A percentile compares a stretch with the other conserved stretches of the same genome.
These are phyloP conservation scores for Uropetala carovei DNA, from an alignment of 2,888 invertebrate genomes.

Conservation along the genomic window DNA sequence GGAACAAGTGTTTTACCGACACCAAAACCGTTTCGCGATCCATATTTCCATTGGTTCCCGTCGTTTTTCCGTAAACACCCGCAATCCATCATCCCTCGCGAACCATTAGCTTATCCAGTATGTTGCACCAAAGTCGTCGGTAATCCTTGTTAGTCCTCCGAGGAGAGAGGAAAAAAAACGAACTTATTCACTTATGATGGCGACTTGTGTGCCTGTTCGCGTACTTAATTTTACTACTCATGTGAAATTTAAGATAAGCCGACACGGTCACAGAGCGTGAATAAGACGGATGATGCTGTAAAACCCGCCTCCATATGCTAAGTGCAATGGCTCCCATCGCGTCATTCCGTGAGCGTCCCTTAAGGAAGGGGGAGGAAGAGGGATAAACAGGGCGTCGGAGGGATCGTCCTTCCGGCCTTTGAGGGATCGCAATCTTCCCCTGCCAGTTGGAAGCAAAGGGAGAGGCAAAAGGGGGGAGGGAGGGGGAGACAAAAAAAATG, in stretches of 20 bases:
- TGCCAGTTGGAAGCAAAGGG: not conserved
- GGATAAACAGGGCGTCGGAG: not conserved
- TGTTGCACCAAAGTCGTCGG: conserved; percentile 3
- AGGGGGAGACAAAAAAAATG: not conserved
- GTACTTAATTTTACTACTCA: conserved; percentile 30
- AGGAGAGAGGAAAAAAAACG: not conserved
- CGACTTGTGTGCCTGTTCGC: conserved; percentile 17
- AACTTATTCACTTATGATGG: conserved; percentile 32
- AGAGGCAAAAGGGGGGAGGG: not conserved
- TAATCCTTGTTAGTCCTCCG: conserved; percentile 23
- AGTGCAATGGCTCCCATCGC: conserved; percentile 3
- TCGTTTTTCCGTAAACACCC: not conserved
- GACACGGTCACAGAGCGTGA: conserved; percentile 12
- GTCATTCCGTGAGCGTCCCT: conserved; percentile 12
- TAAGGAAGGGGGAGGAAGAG: not conserved
- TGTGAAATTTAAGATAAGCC: conserved; percentile 43
- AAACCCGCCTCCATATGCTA: not conserved
- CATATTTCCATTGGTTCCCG: not conserved
- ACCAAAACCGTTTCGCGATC: not conserved
- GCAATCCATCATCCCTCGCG: conserved; percentile 8
- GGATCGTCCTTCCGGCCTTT: not conserved
- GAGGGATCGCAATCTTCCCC: conserved; percentile 34
- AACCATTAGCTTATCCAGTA: conserved; percentile 23
- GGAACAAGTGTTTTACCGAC: not conserved
- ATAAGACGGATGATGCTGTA: conserved; percentile 46